Evolutionary conservation across 2,888 invertebrate genomes (phyloP).

Genomic region (Liopterus haemorrhoidalis): DNA sequence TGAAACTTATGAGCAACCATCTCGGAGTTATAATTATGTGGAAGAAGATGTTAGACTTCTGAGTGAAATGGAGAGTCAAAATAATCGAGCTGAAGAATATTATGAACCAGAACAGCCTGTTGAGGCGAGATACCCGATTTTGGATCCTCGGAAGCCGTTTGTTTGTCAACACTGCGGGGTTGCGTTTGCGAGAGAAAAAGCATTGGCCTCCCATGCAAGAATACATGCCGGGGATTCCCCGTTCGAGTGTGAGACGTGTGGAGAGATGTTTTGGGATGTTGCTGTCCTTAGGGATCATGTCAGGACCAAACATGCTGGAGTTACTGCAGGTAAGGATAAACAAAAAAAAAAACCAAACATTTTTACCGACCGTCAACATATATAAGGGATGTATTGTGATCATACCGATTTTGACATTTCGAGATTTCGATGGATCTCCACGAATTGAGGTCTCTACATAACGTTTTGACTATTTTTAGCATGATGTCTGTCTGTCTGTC

Average conservation of each 20-base stretch:
- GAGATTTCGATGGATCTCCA: too few species aligned
- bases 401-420: too few species aligned
- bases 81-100: conserved; percentile 23
- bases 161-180: conserved; percentile 73
- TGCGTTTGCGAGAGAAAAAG: conserved; percentile 76
- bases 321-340: conserved; percentile 25
- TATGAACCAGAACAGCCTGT: conserved; percentile 23
- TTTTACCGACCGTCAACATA: too few species aligned
- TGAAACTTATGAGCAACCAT: conserved; percentile 35
- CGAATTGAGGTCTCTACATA: too few species aligned
- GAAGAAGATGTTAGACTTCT: conserved; percentile 48
- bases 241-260: conserved; percentile 71
- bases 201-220: conserved; percentile 68
- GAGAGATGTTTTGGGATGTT: conserved; percentile 74
- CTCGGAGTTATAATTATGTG: conserved; percentile 46
- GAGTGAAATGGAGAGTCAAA: conserved; percentile 45
- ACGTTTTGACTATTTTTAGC: too few species aligned
- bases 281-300: conserved; percentile 56
- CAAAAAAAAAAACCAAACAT: conserved; percentile 16
- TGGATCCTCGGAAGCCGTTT: conserved; percentile 70
- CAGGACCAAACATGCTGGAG: conserved; percentile 52
- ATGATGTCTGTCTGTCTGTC: too few species aligned
- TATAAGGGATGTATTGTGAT: too few species aligned
- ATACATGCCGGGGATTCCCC: conserved; percentile 76
- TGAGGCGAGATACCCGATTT: conserved; percentile 50